These are phyloP conservation scores for Etheostoma spectabile DNA, from an alignment of 2,113 vertebrate species.

Conservation along the genomic window DNA sequence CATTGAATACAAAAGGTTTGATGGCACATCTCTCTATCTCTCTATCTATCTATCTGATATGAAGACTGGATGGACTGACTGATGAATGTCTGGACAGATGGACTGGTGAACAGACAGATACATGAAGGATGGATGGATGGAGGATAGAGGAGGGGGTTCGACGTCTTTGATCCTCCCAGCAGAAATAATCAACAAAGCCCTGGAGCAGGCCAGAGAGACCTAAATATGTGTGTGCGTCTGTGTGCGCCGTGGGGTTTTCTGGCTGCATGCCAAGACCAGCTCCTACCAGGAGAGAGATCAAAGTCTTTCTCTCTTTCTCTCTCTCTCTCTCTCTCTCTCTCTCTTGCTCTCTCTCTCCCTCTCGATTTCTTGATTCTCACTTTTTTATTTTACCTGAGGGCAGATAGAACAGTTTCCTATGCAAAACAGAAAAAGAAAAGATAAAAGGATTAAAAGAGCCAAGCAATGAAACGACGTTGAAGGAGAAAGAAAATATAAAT, in stretches of 20 bases:
- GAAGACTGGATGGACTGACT: conserved; percentile 4
- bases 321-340: conserved; percentile 32
- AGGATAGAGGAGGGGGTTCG: conserved; percentile 48
- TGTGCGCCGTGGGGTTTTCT: conserved; percentile 68
- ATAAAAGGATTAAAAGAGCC: conserved; percentile 13
- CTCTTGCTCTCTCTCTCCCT: conserved; percentile 63
- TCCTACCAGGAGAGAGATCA: conserved; percentile 81
- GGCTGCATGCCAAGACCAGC: conserved; percentile 75
- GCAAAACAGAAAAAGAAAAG: conserved; percentile 36
- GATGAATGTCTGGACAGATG: conserved; percentile 53
- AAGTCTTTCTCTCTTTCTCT: conserved; percentile 60
- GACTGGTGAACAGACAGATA: conserved; percentile 47
- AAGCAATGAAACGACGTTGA: neutral
- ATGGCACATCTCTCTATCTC: neutral
- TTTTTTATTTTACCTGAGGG: conserved; percentile 31
- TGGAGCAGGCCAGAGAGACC: conserved; percentile 79
- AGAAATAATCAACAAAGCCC: conserved; percentile 89
- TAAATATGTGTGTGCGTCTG: conserved; percentile 52
- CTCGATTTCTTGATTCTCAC: conserved; percentile 40
- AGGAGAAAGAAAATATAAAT: conserved; percentile 5
- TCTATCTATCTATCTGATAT: conserved; percentile 7
- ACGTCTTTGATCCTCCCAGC: conserved; percentile 85
- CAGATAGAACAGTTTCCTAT: conserved; percentile 44
- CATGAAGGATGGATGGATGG: conserved; percentile 34
- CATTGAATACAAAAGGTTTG: neutral